These are phyloP conservation scores for Gorsachius magnificus DNA, from an alignment of 2,797 vertebrate genomes.

Conservation along the genomic window DNA sequence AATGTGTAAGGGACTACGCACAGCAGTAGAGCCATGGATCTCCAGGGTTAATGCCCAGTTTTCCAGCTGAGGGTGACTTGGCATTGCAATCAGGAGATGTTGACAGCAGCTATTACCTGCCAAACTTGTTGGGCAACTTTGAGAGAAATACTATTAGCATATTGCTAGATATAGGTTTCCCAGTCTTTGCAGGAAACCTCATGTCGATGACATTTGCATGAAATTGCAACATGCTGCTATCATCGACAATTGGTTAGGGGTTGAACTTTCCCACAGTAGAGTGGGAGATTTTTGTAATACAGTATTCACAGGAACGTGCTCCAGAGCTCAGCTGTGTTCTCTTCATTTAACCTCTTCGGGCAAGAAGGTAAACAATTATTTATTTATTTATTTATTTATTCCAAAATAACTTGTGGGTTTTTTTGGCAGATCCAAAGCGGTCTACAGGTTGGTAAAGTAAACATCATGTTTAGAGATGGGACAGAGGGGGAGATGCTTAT, in stretches of 20 bases:
- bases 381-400: background rate
- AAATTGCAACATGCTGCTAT: background rate
- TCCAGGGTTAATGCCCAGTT: background rate
- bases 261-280: conserved; percentile 14
- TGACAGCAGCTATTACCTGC: conserved; percentile 5
- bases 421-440: background rate
- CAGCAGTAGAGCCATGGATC: background rate
- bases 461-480: background rate
- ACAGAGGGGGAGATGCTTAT: background rate
- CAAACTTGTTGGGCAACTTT: conserved; percentile 13
- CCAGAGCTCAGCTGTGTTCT: conserved; percentile 12
- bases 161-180: background rate
- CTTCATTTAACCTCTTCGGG: conserved; percentile 35
- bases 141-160: background rate
- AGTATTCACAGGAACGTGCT: background rate
- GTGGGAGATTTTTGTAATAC: background rate
- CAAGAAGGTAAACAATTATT: conserved; percentile 51
- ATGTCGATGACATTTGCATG: background rate
- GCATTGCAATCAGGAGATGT: background rate
- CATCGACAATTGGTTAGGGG: conserved; percentile 6
- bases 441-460: background rate
- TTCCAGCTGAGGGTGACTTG: background rate
- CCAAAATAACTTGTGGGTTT: background rate
- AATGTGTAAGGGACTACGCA: background rate
- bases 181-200: background rate